Conservation (phyloP, 2,888 invertebrate genomes). For the Ophion ventricosus region DNA sequence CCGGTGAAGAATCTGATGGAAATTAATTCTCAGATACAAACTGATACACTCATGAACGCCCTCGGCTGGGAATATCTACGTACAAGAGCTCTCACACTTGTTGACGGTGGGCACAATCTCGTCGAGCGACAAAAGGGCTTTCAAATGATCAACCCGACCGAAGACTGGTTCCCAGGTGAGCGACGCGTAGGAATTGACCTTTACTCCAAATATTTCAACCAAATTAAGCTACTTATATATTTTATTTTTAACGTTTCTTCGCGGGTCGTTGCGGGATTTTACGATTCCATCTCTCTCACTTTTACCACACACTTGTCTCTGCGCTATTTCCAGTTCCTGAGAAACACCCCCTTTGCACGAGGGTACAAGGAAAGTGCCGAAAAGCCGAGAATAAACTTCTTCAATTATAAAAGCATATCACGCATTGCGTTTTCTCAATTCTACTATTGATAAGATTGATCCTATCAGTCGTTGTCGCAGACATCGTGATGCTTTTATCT, state of each 20-base stretch:
- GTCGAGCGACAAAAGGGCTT: conserved; percentile 92
- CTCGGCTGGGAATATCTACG: conserved; percentile 93
- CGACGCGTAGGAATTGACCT: not conserved
- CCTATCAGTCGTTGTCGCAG: not conserved
- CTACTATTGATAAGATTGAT: conserved; percentile 9
- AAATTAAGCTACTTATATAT: too few relatives aligned
- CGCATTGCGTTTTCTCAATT: not conserved
- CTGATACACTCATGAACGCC: conserved; percentile 90
- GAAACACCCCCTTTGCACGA: too few relatives aligned
- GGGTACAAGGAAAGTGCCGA: too few relatives aligned
- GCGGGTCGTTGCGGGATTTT: too few relatives aligned
- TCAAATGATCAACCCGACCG: conserved; percentile 93
- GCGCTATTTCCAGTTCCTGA: too few relatives aligned
- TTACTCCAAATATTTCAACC: too few relatives aligned
- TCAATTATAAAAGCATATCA: not conserved
- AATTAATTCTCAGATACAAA: conserved; percentile 88
- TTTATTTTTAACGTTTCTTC: too few relatives aligned
- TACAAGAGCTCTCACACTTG: conserved; percentile 87
- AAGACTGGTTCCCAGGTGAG: conserved; percentile 93
- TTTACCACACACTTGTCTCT: too few relatives aligned
- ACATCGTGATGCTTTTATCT: not conserved
- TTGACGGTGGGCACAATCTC: conserved; percentile 89
- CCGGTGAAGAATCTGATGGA: conserved; percentile 93
- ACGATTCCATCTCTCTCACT: too few relatives aligned
- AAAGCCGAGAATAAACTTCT: too few relatives aligned